These are phyloP conservation scores for Engystomops pustulosus DNA, from an alignment of 2,113 vertebrate species.

Conservation along the genomic window DNA sequence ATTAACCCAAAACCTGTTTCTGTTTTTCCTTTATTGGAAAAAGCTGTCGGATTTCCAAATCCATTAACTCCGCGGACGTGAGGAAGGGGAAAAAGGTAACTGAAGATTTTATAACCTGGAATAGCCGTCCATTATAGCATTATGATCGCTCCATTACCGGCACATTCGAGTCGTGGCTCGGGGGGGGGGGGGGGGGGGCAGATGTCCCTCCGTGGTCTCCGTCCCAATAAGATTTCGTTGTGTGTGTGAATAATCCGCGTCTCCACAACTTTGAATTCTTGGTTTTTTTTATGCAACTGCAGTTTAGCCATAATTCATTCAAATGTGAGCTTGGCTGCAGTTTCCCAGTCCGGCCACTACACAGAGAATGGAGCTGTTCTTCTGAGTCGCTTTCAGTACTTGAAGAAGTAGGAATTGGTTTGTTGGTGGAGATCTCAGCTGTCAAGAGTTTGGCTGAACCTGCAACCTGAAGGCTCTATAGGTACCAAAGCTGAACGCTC, in stretches of 20 bases:
- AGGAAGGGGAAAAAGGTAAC: slow-evolving; percentile 64
- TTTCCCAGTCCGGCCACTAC: no score
- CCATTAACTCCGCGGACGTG: slow-evolving; percentile 63
- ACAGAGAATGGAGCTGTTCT: no score
- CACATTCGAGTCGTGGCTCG: slow-evolving; percentile 62
- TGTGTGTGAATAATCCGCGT: slow-evolving; percentile 17
- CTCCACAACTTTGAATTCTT: not conserved
- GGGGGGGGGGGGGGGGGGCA: slow-evolving; percentile 58
- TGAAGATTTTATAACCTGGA: slow-evolving; percentile 74
- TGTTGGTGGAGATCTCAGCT: no score
- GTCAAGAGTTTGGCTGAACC: no score
- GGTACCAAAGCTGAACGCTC: no score
- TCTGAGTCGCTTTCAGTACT: no score
- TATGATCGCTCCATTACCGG: slow-evolving; percentile 67
- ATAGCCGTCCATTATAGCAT: slow-evolving; percentile 71
- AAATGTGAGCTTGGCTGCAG: no score
- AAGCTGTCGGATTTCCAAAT: slow-evolving; percentile 67
- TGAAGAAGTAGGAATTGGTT: no score
- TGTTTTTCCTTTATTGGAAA: slow-evolving; percentile 68
- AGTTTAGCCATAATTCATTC: no score
- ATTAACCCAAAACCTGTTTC: slow-evolving; percentile 63
- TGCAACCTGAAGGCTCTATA: no score
- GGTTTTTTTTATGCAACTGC: not conserved
- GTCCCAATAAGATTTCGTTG: not conserved
- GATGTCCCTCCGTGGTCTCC: slow-evolving; percentile 29